phyloP scores from a whole-genome alignment of 2,113 vertebrate genomes.

The Delphinus delphis region DNA sequence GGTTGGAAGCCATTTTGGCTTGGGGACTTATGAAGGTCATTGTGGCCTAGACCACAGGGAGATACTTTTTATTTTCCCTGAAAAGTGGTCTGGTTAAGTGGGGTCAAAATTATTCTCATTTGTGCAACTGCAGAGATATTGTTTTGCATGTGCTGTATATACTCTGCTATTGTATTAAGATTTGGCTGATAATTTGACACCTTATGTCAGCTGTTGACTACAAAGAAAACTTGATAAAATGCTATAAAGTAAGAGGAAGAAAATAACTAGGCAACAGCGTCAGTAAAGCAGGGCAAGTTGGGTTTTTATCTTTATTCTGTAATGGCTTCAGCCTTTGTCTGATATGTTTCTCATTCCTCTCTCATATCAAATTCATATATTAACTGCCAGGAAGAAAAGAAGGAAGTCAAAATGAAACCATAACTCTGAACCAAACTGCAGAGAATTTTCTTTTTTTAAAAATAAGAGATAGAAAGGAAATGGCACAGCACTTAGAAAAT shows the following conservation, averaged over 20 bases:
- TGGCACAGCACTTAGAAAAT: not conserved
- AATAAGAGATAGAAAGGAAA: not conserved
- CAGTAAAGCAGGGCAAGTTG: not conserved
- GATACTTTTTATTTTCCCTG: not conserved
- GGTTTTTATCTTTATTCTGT: not conserved
- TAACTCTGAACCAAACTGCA: not conserved
- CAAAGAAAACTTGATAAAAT: slow-evolving; percentile 24
- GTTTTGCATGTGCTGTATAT: not conserved
- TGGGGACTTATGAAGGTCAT: not conserved
- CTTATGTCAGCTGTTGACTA: not conserved
- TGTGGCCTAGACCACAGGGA: not conserved
- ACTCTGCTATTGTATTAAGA: not conserved
- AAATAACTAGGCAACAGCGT: not conserved
- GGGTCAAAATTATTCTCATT: not conserved
- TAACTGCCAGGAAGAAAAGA: not conserved
- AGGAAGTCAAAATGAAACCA: not conserved
- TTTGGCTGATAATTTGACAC: not conserved
- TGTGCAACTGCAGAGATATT: not conserved
- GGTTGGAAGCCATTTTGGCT: not conserved
- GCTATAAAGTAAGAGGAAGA: not conserved
- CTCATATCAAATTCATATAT: not conserved
- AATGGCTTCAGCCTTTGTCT: not conserved
- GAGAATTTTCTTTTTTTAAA: not conserved
- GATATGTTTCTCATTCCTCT: not conserved
- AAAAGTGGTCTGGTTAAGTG: slow-evolving; percentile 7